Conservation (phyloP, 2,888 invertebrate genomes). For the Lithosia quadra region DNA sequence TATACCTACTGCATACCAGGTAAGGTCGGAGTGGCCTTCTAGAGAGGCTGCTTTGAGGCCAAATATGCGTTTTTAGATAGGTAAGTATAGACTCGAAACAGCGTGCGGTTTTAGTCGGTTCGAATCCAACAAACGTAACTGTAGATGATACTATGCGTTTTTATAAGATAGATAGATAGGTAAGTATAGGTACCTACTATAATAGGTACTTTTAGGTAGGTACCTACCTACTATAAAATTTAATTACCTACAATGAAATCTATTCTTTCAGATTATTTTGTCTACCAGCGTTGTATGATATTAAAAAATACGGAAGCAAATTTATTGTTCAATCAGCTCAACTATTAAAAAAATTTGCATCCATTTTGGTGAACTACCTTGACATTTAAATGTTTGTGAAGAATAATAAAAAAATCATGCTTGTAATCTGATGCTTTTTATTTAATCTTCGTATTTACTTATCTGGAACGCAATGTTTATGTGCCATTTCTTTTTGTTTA, state of each 20-base stretch:
- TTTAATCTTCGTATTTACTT: background rate
- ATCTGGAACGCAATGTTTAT: background rate
- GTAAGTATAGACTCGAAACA: no score
- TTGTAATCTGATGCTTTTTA: constrained; percentile 4
- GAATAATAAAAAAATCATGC: background rate
- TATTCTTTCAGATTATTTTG: background rate
- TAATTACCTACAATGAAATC: background rate
- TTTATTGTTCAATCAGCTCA: background rate
- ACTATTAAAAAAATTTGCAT: background rate
- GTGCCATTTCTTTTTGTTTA: background rate
- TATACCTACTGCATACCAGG: no score
- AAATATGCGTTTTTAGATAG: no score
- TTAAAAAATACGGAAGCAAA: background rate
- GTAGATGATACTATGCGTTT: no score
- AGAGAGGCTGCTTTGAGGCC: no score
- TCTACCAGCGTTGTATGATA: background rate
- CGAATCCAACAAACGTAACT: no score
- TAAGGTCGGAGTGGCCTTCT: no score
- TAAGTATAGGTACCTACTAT: no score
- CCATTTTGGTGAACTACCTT: background rate
- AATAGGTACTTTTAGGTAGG: no score
- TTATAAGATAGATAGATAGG: no score
- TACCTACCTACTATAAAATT: background rate
- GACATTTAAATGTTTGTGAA: constrained; percentile 5
- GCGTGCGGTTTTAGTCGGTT: no score